Evolutionary conservation across 2,113 vertebrate species (phyloP).

Genomic region (Pelodiscus sinensis): DNA sequence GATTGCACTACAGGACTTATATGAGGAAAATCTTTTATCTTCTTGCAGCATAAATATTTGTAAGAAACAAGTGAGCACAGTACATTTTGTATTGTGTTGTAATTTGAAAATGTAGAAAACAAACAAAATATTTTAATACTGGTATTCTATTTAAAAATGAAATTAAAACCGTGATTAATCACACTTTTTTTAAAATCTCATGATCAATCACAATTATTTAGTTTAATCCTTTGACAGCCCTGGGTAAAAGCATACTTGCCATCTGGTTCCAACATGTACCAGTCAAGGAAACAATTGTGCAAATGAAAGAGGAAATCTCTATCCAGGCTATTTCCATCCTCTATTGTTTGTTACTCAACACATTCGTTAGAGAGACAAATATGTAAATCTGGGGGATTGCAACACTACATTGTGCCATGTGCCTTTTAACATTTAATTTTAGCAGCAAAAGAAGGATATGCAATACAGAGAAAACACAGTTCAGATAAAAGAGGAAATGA

Average conservation of each 20-base stretch:
- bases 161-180: too few relatives aligned
- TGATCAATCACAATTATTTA: too few relatives aligned
- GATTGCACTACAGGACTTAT: too few relatives aligned
- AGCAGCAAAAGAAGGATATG: slow-evolving; percentile 55
- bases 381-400: slow-evolving; percentile 62
- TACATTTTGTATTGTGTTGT: too few relatives aligned
- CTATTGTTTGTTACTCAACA: slow-evolving; percentile 70
- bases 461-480: slow-evolving; percentile 49
- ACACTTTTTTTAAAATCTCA: too few relatives aligned
- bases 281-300: slow-evolving; percentile 70
- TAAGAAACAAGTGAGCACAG: too few relatives aligned
- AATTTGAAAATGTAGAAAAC: too few relatives aligned
- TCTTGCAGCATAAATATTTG: too few relatives aligned
- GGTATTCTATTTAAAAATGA: too few relatives aligned
- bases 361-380: slow-evolving; percentile 52
- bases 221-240: too few relatives aligned
- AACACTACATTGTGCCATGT: slow-evolving; percentile 56
- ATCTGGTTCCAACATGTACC: slow-evolving; percentile 62
- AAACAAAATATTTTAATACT: too few relatives aligned
- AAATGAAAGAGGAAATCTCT: slow-evolving; percentile 68
- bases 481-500: slow-evolving; percentile 74
- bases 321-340: slow-evolving; percentile 62
- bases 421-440: slow-evolving; percentile 74
- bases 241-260: slow-evolving; percentile 43
- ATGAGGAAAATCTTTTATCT: too few relatives aligned